Base-by-base conservation (phyloP, 2,888 invertebrate genomes). In the Ptilodon capucinus region DNA sequence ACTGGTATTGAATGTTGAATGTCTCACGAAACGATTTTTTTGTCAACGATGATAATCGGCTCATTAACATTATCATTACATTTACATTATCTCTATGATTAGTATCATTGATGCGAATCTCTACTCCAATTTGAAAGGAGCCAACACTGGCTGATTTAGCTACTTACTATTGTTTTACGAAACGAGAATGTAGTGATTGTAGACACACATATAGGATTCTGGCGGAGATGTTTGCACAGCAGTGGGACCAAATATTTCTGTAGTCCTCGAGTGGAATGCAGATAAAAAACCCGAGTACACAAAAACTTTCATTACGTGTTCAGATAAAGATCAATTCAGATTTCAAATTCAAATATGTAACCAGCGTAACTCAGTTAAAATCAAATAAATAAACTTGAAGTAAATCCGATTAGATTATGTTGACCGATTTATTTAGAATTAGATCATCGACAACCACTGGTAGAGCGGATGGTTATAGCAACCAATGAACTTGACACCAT, bases 401-500 rank as follows among this genome's bases (percentile, higher is more conserved):
- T 28, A 28, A 28, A n/a, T 28, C 5, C 28, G 28, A 28, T 28
- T 28, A 11, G 28, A 28, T 28, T 28, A n/a, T 11, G 5, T 28
- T n/a, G 28, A n/a, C 28, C 11, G 8, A n/a, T 28, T n/a, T 28
- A n/a, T 34, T 8, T 1, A 8, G 34, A 36, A 36, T 36, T 36
- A 18, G 17, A 19, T 17, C 11, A 40, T 14, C 25, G 16, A 25
- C 3, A 7, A 23, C 16, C 13, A 39, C 7, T 25, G 11, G 23
- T 23, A 23, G 18, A 28, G 40, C 35, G 39, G 21, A 44, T n/a
- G n/a, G 13, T 17, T 45, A 63, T 61, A 60, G 57, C 57, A 52
- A 60, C 58, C 68, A 61, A 68, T 73, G 71, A 76, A 76, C 76
- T 76, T 76, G 76, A 69, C 74, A 72, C 60, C 61, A 72, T 68